Evolutionary conservation across 1,140 invertebrate species (phyloP).

Genomic region (Pantala flavescens): DNA sequence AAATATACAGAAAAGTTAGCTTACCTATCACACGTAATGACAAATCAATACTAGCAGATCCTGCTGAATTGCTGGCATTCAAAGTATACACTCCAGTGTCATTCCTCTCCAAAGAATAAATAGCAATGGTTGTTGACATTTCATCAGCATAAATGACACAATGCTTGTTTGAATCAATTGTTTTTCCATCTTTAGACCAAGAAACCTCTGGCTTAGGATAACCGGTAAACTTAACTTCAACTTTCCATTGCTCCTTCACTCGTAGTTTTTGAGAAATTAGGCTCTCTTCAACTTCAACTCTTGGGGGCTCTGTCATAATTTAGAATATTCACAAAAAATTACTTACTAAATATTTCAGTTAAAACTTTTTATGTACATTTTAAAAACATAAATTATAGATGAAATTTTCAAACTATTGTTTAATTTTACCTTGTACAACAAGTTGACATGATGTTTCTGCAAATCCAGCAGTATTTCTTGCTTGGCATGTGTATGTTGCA

Average conservation of each 20-base stretch:
- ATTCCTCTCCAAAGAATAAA: conserved; percentile 45
- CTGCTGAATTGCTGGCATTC: conserved; percentile 56
- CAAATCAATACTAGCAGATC: conserved; percentile 55
- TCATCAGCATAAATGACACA: conserved; percentile 47
- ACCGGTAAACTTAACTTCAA: conserved; percentile 48
- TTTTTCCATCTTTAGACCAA: conserved; percentile 39
- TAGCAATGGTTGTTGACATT: conserved; percentile 46
- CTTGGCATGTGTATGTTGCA: conserved; percentile 58
- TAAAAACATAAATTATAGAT: not conserved
- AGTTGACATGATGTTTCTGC: conserved; percentile 55
- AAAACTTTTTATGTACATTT: not conserved
- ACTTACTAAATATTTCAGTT: not conserved
- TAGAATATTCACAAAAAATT: conserved; percentile 15
- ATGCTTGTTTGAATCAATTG: conserved; percentile 32
- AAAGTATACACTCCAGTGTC: conserved; percentile 55
- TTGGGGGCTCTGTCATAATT: conserved; percentile 44
- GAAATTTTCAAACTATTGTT: too few relatives aligned
- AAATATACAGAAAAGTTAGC: conserved; percentile 23
- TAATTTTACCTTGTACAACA: conserved; percentile 45
- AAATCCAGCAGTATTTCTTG: conserved; percentile 59
- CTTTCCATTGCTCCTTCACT: conserved; percentile 48
- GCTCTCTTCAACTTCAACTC: conserved; percentile 47
- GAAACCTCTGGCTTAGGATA: conserved; percentile 53
- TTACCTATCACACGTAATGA: conserved; percentile 68
- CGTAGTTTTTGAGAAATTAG: conserved; percentile 47